Conservation (phyloP, 2,113 vertebrate genomes). For the Tenebrosternarchus preto region DNA sequence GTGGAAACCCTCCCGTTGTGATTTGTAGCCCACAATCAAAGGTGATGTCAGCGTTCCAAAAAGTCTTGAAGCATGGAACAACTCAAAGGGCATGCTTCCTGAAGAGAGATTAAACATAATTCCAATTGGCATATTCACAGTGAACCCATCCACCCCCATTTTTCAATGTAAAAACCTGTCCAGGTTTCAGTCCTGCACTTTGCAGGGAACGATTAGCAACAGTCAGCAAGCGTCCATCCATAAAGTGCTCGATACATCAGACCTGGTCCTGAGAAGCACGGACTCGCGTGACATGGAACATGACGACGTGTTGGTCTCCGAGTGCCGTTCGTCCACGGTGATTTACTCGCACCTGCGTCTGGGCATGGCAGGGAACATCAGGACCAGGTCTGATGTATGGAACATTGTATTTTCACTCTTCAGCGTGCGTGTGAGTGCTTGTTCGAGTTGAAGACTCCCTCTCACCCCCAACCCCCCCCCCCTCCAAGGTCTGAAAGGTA, state of each 20-base stretch:
- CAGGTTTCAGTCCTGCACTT: not conserved
- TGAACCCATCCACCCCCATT: not conserved
- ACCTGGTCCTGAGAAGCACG: too few relatives aligned
- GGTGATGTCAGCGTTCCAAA: not conserved
- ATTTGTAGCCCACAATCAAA: conserved; percentile 19
- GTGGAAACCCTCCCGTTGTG: conserved; percentile 9
- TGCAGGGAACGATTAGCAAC: not conserved
- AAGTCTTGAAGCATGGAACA: not conserved
- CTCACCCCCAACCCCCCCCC: conserved; percentile 6
- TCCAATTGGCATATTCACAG: not conserved
- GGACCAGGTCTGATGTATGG: too few relatives aligned
- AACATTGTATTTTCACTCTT: conserved; percentile 21
- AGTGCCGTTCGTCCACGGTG: too few relatives aligned
- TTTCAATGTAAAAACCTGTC: not conserved
- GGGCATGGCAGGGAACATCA: too few relatives aligned
- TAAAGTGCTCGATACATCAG: not conserved
- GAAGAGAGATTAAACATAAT: conserved; percentile 1
- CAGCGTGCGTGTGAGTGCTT: conserved; percentile 37
- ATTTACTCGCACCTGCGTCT: too few relatives aligned
- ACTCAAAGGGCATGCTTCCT: not conserved
- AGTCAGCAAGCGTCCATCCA: not conserved
- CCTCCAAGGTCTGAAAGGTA: conserved; percentile 51
- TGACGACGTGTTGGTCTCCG: too few relatives aligned
- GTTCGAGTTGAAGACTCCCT: conserved; percentile 50
- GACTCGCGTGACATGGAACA: too few relatives aligned